These are phyloP conservation scores for Aptenodytes patagonicus DNA, from an alignment of 2,113 vertebrate genomes.

Conservation along the genomic window DNA sequence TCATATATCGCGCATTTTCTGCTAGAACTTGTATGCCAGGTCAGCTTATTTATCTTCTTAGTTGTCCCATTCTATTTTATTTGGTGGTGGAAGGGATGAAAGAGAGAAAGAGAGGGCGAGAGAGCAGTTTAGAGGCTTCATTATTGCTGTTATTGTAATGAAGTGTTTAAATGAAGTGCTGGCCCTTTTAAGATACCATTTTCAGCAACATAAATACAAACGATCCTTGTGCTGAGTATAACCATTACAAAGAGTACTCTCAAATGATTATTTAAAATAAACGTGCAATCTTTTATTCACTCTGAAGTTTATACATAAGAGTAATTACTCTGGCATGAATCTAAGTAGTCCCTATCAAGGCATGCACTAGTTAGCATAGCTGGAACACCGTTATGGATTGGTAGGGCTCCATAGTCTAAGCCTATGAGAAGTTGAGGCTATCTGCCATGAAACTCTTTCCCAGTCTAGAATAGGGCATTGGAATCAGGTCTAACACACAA, in stretches of 20 bases:
- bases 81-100: neutral
- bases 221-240: neutral
- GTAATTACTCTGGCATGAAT: neutral
- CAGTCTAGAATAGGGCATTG: neutral
- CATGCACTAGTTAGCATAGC: neutral
- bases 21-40: no score
- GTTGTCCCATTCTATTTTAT: neutral
- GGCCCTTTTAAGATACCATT: neutral
- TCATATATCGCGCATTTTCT: neutral
- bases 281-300: neutral
- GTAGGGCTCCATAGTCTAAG: neutral
- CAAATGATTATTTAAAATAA: neutral
- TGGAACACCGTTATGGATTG: neutral
- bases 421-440: neutral
- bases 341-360: neutral
- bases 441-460: neutral
- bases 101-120: neutral
- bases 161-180: neutral
- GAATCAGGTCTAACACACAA: neutral
- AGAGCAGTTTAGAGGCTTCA: neutral
- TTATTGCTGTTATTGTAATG: neutral
- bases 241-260: neutral
- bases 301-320: neutral
- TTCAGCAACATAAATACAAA: constrained; percentile 44
- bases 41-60: neutral